Percentiles rank a stretch among this genome's conserved stretches.
Evolutionary conservation across 2,113 vertebrate species (phyloP).

Genomic region (Paraplagusia blochii): DNA sequence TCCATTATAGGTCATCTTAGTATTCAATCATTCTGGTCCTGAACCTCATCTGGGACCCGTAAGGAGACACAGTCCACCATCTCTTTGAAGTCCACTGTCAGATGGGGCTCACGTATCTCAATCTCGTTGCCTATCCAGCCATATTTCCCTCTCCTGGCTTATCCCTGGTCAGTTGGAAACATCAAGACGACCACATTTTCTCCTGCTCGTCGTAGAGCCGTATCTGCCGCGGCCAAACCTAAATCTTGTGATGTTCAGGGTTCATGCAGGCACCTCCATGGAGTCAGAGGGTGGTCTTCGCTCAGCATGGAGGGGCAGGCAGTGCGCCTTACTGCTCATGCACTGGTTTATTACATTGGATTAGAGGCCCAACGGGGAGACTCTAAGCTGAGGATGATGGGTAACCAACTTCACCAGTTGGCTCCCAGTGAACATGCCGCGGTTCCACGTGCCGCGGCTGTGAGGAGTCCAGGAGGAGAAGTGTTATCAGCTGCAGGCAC

Average conservation of each 20-base stretch:
- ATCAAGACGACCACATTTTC: constrained; percentile 69
- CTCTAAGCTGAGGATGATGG: constrained; percentile 52
- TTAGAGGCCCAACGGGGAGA: constrained; percentile 59
- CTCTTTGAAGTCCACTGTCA: constrained; percentile 66
- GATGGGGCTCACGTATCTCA: constrained; percentile 64
- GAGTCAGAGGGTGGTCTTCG: constrained; percentile 55
- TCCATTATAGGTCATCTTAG: constrained; percentile 58
- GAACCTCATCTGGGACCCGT: constrained; percentile 58
- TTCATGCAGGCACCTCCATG: constrained; percentile 51
- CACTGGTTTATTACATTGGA: constrained; percentile 67
- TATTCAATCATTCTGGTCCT: constrained; percentile 57
- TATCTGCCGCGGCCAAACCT: constrained; percentile 64
- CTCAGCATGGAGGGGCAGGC: constrained; percentile 52
- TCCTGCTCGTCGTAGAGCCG: constrained; percentile 52
- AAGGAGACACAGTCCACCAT: constrained; percentile 2
- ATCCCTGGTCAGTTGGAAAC: constrained; percentile 67
- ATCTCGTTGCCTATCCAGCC: constrained; percentile 67
- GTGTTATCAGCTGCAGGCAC: constrained; percentile 32
- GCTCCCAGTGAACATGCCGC: constrained; percentile 24
- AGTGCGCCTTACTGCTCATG: constrained; percentile 32
- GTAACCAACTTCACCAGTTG: constrained; percentile 52
- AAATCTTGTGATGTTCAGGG: constrained; percentile 68
- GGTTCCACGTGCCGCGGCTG: constrained; percentile 23
- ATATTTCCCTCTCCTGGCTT: constrained; percentile 66
- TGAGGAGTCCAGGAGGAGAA: constrained; percentile 13